Conservation (phyloP, 2,888 invertebrate species). For the Drosophila paracracens region DNA sequence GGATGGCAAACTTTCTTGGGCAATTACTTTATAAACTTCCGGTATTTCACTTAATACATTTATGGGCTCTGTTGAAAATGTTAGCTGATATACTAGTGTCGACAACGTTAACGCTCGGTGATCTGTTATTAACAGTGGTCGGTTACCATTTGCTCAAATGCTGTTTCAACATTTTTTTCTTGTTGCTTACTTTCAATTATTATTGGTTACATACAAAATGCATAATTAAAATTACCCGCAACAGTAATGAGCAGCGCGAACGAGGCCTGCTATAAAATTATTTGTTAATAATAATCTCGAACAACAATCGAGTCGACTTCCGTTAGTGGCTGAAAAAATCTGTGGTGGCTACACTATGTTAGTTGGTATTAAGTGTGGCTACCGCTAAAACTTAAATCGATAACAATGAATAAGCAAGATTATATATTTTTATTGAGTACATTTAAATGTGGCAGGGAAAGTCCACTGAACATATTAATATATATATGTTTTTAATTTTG, state of each 20-base stretch:
- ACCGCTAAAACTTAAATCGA: conserved; percentile 19
- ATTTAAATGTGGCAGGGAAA: neutral
- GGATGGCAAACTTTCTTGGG: conserved; percentile 62
- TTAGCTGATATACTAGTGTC: conserved; percentile 10
- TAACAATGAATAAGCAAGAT: neutral
- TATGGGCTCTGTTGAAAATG: conserved; percentile 6
- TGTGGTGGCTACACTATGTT: neutral
- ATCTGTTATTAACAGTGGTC: neutral
- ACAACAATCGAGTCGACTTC: neutral
- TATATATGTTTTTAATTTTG: neutral
- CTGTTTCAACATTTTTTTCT: too few relatives aligned
- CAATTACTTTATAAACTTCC: conserved; percentile 73
- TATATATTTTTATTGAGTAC: neutral
- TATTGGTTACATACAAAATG: too few relatives aligned
- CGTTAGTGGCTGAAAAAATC: conserved; percentile 13
- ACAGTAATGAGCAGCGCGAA: conserved; percentile 54
- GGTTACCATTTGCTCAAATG: neutral
- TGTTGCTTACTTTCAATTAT: neutral
- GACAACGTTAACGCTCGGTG: neutral
- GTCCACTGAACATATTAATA: conserved; percentile 1
- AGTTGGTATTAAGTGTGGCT: conserved; percentile 12
- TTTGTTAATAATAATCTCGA: neutral
- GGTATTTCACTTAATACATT: conserved; percentile 11
- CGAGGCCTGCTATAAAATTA: conserved; percentile 49
- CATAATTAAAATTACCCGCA: conserved; percentile 31